Conservation (phyloP, 2,113 vertebrate genomes). For the Leptosomus discolor region DNA sequence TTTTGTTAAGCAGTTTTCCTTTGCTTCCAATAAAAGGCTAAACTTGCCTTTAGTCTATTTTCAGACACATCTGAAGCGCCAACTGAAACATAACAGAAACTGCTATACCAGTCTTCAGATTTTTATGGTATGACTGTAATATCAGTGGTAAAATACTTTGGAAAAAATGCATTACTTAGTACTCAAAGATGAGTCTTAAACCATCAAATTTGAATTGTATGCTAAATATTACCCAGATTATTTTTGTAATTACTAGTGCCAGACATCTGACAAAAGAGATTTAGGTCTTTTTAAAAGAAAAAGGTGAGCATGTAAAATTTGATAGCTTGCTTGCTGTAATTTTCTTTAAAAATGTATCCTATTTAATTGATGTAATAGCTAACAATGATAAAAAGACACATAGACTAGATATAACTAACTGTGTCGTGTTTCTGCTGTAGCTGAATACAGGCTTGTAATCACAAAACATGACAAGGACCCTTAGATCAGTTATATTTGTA, state of each 20-base stretch:
- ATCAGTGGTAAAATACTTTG: neutral
- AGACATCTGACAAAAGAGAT: neutral
- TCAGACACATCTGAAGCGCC: neutral
- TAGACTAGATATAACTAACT: neutral
- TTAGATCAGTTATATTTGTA: neutral
- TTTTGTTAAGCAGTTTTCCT: neutral
- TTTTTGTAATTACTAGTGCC: neutral
- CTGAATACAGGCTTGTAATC: neutral
- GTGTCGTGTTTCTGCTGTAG: neutral
- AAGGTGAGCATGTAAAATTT: neutral
- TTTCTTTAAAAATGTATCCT: neutral
- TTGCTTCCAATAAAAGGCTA: neutral
- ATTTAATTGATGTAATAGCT: neutral
- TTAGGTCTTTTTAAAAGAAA: neutral
- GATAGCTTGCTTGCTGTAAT: neutral
- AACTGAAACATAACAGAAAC: conserved; percentile 10
- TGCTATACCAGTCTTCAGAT: neutral
- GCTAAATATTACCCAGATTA: neutral
- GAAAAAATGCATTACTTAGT: neutral
- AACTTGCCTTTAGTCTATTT: neutral
- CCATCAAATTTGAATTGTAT: neutral
- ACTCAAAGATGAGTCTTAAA: neutral
- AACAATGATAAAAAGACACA: neutral
- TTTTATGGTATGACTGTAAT: neutral
- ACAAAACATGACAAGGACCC: neutral